A percentile compares a stretch with the other conserved stretches of the same genome.
Conservation (phyloP, 2,797 vertebrate species). For the Clamator glandarius region DNA sequence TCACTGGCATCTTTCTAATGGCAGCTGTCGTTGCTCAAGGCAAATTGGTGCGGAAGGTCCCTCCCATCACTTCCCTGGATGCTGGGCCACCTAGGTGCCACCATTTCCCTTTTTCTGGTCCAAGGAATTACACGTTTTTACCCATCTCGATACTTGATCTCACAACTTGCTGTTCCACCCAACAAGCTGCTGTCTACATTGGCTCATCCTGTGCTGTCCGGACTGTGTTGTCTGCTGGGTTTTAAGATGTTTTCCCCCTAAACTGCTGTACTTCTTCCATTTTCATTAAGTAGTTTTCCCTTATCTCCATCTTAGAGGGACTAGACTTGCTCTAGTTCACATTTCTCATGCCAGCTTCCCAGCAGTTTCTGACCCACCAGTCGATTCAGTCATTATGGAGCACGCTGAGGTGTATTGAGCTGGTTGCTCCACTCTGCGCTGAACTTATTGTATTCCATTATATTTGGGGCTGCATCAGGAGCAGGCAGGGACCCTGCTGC, state of each 20-base stretch:
- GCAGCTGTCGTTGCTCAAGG: not conserved
- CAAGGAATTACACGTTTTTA: not conserved
- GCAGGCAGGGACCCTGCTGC: not conserved
- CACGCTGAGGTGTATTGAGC: not conserved
- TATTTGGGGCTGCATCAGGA: not conserved
- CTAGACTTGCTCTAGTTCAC: not conserved
- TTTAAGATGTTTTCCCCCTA: not conserved
- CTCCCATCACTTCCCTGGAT: not conserved
- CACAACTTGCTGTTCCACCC: not conserved
- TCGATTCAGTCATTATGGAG: not conserved
- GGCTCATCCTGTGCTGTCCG: not conserved
- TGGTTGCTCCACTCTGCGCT: not conserved
- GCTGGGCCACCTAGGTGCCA: not conserved
- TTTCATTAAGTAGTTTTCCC: not conserved
- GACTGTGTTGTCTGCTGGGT: not conserved
- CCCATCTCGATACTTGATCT: not conserved
- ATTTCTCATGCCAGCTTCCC: not conserved
- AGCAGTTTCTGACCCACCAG: not conserved
- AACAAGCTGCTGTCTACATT: accelerated
- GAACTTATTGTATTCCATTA: conserved; percentile 2
- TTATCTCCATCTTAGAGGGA: not conserved
- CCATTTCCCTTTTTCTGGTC: not conserved
- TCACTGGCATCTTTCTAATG: not conserved
- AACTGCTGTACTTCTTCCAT: not conserved
- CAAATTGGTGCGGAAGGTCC: accelerated